phyloP scores from a whole-genome alignment of 2,797 vertebrate species.

The Typhlichthys subterraneus region DNA sequence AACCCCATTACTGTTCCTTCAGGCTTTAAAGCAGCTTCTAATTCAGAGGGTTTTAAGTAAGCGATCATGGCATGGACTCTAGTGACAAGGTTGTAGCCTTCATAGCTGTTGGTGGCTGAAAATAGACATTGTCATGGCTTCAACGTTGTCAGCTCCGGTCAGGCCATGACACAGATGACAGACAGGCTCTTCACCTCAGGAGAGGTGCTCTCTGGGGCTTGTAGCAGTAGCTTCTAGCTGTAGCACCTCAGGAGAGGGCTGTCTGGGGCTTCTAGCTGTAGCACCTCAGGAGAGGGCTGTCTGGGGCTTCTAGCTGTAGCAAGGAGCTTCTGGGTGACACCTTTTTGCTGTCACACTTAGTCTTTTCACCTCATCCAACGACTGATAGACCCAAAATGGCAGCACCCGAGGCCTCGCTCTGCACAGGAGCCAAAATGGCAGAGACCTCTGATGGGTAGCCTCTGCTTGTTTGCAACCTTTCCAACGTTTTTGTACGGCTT shows the following conservation, averaged over 20 bases:
- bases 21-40: neutral
- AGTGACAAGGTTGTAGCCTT: neutral
- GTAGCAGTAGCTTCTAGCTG: no score
- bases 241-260: constrained; percentile 1
- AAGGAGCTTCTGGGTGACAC: constrained; percentile 25
- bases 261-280: no score
- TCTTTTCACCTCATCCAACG: constrained; percentile 25
- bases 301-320: constrained; percentile 1
- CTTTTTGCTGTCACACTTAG: constrained; percentile 43
- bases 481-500: constrained; percentile 6
- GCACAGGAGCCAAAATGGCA: constrained; percentile 18
- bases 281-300: constrained; percentile 8
- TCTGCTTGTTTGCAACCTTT: constrained; percentile 1
- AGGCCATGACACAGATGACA: constrained; percentile 9
- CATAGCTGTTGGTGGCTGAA: neutral
- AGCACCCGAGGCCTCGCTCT: constrained; percentile 17
- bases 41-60: neutral
- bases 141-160: constrained; percentile 10
- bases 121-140: constrained; percentile 15
- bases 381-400: constrained; percentile 29
- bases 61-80: neutral
- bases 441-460: neutral
- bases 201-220: no score
- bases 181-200: constrained; percentile 10
- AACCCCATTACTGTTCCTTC: neutral